These are phyloP conservation scores for Metellina segmentata DNA, from an alignment of 2,888 invertebrate species.

Conservation along the genomic window DNA sequence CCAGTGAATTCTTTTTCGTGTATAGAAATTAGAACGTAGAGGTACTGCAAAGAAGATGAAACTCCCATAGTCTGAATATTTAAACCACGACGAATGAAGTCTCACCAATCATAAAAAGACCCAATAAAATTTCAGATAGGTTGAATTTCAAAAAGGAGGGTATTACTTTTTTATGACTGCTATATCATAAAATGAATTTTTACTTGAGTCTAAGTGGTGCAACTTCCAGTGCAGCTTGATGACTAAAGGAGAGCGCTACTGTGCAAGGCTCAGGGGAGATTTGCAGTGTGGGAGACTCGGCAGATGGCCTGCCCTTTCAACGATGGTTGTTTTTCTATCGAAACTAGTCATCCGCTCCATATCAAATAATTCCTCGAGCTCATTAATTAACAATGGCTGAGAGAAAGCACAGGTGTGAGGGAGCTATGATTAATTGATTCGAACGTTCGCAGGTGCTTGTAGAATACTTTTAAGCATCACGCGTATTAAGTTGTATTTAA, in stretches of 20 bases:
- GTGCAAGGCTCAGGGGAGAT: background rate
- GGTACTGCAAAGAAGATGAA: background rate
- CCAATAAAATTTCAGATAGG: background rate
- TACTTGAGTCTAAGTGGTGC: background rate
- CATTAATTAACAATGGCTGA: background rate
- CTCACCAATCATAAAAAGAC: background rate
- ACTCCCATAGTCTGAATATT: too few relatives aligned
- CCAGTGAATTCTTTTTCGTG: constrained; percentile 8
- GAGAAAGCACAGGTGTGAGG: background rate
- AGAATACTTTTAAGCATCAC: too few relatives aligned
- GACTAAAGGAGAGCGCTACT: background rate
- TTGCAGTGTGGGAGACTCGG: background rate
- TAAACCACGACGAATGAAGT: background rate
- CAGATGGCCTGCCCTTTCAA: background rate
- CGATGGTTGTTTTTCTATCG: background rate
- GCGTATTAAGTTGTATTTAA: too few relatives aligned
- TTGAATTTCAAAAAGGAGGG: background rate
- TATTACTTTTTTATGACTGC: constrained; percentile 5
- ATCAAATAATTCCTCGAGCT: background rate
- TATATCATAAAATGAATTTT: background rate
- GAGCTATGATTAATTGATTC: background rate
- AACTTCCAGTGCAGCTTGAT: background rate
- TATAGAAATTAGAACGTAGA: constrained; percentile 8
- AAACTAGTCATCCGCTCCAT: background rate
- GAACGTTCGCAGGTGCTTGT: background rate